These are phyloP conservation scores for Antechinus flavipes DNA, from an alignment of 2,113 vertebrate genomes.

Conservation along the genomic window DNA sequence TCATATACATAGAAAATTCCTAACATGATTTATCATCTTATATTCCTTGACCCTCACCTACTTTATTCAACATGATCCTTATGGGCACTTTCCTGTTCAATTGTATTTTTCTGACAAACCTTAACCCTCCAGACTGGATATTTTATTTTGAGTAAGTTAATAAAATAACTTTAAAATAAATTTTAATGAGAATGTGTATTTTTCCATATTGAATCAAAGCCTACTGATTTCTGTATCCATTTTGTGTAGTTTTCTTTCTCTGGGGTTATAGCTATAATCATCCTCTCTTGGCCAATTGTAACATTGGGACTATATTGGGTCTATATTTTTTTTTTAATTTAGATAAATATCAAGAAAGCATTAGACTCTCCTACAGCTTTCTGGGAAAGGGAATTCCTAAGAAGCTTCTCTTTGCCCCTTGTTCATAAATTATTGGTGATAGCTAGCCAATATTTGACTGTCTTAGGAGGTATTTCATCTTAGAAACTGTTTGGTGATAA, in stretches of 20 bases:
- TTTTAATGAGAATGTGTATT: neutral
- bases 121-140: neutral
- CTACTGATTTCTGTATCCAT: neutral
- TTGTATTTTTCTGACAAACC: neutral
- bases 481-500: neutral
- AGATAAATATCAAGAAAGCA: neutral
- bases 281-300: neutral
- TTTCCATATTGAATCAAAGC: neutral
- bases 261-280: neutral
- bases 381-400: neutral
- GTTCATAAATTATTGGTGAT: neutral
- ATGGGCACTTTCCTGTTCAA: neutral
- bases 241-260: neutral
- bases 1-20: neutral
- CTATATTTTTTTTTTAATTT: neutral
- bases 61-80: neutral
- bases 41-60: neutral
- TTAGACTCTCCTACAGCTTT: neutral
- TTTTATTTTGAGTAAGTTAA: neutral
- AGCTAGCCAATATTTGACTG: neutral
- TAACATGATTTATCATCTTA: neutral
- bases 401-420: neutral
- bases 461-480: neutral
- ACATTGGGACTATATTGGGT: neutral
- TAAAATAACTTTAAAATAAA: neutral